Percentiles rank a stretch among this genome's conserved stretches.
Evolutionary conservation across 2,797 vertebrate genomes (phyloP).

Genomic region (Fundulus diaphanus): DNA sequence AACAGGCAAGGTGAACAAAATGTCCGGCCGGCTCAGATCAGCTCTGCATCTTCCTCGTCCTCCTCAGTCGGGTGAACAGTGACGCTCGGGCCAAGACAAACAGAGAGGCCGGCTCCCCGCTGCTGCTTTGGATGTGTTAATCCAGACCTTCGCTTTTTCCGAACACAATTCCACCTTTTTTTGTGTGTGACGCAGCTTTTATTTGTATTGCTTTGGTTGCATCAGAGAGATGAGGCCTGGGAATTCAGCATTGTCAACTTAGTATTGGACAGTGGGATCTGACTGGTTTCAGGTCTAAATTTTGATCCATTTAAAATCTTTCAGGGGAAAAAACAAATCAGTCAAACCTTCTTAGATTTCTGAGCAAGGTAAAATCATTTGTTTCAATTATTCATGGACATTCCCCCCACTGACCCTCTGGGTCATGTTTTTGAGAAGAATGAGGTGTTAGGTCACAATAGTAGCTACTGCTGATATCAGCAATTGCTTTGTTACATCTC

Average conservation of each 20-base stretch:
- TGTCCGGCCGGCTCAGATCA: constrained; percentile 40
- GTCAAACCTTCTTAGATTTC: too few relatives aligned
- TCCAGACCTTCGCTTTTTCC: constrained; percentile 72
- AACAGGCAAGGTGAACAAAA: constrained; percentile 50
- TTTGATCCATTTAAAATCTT: neutral
- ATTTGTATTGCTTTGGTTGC: constrained; percentile 66
- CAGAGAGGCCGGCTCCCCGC: constrained; percentile 56
- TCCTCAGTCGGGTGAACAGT: constrained; percentile 55
- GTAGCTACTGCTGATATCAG: constrained; percentile 44
- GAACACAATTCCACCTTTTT: constrained; percentile 82
- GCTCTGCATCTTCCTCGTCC: constrained; percentile 37
- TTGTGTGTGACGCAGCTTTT: constrained; percentile 56
- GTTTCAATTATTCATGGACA: neutral
- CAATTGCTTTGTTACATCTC: constrained; percentile 37
- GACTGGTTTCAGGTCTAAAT: neutral
- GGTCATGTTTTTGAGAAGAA: constrained; percentile 24
- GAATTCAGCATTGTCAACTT: constrained; percentile 47
- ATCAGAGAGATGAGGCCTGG: constrained; percentile 64
- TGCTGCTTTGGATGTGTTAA: constrained; percentile 76
- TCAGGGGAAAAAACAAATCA: neutral
- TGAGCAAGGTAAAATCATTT: neutral
- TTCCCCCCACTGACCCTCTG: neutral
- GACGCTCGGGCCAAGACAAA: constrained; percentile 72
- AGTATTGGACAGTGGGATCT: constrained; percentile 55
- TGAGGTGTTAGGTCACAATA: neutral